Conservation (phyloP, 1,140 invertebrate species). For the Anoplophora glabripennis region DNA sequence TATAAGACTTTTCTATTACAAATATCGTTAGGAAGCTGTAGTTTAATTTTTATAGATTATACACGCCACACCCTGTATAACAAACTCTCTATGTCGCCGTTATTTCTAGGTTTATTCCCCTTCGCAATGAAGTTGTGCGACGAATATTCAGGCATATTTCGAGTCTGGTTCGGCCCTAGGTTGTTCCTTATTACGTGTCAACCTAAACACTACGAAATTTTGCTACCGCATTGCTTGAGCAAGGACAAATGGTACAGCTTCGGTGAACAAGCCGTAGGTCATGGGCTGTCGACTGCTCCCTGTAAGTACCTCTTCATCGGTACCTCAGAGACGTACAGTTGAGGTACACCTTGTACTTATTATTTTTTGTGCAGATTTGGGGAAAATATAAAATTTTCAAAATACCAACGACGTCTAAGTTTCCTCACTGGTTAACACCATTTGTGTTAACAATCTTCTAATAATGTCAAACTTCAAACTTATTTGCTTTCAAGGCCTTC, state of each 20-base stretch:
- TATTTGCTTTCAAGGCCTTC: too few relatives aligned
- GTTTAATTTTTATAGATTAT: too few relatives aligned
- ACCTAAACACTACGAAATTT: conserved; percentile 52
- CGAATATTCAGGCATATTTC: conserved; percentile 20
- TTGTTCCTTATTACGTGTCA: conserved; percentile 48
- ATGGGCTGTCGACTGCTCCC: conserved; percentile 66
- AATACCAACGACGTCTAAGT: too few relatives aligned
- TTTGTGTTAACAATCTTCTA: too few relatives aligned
- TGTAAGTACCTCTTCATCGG: conserved; percentile 46
- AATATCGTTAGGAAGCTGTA: too few relatives aligned
- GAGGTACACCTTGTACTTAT: not conserved
- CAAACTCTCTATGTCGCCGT: too few relatives aligned
- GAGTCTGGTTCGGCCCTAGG: conserved; percentile 41
- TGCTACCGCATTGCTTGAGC: conserved; percentile 53
- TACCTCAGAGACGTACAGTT: not conserved
- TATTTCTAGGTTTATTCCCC: conserved; percentile 20
- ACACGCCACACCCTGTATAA: too few relatives aligned
- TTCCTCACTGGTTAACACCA: too few relatives aligned
- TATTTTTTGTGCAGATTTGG: too few relatives aligned
- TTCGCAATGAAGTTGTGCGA: conserved; percentile 15
- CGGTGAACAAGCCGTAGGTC: conserved; percentile 66
- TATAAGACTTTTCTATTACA: too few relatives aligned
- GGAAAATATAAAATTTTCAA: too few relatives aligned
- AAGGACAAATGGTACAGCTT: conserved; percentile 72
- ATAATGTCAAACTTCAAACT: too few relatives aligned